Conservation (phyloP, 2,797 vertebrate species). For the Trachurus trachurus region DNA sequence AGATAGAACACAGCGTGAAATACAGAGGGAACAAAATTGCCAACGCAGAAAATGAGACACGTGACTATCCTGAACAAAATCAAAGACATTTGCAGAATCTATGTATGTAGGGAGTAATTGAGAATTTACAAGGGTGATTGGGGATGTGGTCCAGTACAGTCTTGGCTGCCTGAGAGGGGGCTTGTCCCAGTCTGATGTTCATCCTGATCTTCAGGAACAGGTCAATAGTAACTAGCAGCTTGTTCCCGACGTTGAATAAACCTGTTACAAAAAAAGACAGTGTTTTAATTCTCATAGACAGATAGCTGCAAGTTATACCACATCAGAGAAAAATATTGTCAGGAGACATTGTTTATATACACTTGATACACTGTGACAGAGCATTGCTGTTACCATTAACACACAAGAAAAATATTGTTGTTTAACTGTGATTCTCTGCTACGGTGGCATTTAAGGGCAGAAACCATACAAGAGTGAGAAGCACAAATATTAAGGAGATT, state of each 20-base stretch:
- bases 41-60: not conserved
- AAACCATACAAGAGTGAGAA: not conserved
- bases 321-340: not conserved
- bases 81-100: not conserved
- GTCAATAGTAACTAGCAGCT: conserved; percentile 95
- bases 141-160: conserved; percentile 84
- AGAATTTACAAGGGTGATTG: conserved; percentile 75
- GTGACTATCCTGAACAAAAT: not conserved
- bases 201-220: conserved; percentile 93
- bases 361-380: not conserved
- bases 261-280: conserved; percentile 78
- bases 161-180: conserved; percentile 88
- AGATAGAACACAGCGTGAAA: not conserved
- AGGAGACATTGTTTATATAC: not conserved
- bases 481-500: not conserved
- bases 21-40: not conserved
- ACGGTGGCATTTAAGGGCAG: not conserved
- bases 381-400: conserved; percentile 1
- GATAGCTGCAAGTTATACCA: not conserved
- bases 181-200: conserved; percentile 90
- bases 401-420: not conserved
- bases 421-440: not conserved
- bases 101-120: not conserved
- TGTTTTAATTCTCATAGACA: not conserved
- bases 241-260: conserved; percentile 97